A percentile compares a stretch with the other conserved stretches of the same genome.
Evolutionary conservation across 2,113 vertebrate genomes (phyloP).

Genomic region (Accipiter virgatus): DNA sequence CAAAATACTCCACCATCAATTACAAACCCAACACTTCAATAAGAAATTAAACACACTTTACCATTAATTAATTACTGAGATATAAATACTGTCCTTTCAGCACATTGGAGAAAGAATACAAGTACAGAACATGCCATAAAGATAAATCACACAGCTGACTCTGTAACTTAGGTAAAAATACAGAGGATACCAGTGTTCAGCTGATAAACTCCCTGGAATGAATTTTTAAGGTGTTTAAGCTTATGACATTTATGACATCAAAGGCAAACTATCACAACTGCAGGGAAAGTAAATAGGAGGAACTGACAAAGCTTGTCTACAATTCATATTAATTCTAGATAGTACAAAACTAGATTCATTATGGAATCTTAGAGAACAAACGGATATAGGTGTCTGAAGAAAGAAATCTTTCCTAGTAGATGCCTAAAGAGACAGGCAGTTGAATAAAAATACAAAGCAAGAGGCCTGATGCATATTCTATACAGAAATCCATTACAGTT

Average conservation of each 20-base stretch:
- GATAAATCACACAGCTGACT: background rate
- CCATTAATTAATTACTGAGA: background rate
- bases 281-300: background rate
- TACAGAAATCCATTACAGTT: background rate
- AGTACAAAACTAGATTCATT: constrained; percentile 8
- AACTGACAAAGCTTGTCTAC: constrained; percentile 7
- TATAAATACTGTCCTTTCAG: background rate
- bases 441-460: constrained; percentile 10
- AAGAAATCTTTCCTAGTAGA: background rate
- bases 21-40: background rate
- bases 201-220: background rate
- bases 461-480: background rate
- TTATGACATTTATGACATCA: constrained; percentile 18
- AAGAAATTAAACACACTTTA: background rate
- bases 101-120: background rate
- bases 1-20: background rate
- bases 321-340: background rate
- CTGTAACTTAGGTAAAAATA: background rate
- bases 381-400: background rate
- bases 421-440: background rate
- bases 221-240: constrained; percentile 18
- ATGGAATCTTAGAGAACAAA: constrained; percentile 2
- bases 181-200: background rate
- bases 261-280: background rate
- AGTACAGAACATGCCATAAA: background rate